These are phyloP conservation scores for Parazoanthus atlanticus DNA, from an alignment of 92 coral and sea anemone genomes.

Conservation along the genomic window DNA sequence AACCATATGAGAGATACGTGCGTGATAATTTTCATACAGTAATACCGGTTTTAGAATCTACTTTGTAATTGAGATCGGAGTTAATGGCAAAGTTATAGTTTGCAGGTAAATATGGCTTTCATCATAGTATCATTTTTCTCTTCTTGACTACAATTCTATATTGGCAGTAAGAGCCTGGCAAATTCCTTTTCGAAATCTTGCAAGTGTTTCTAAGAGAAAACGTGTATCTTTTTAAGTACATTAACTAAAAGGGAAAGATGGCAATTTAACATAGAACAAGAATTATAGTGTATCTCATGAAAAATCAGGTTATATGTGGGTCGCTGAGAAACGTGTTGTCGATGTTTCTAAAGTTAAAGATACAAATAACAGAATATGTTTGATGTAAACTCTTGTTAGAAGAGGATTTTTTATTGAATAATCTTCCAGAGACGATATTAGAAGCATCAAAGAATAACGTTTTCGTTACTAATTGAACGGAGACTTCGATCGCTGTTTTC, in stretches of 20 bases:
- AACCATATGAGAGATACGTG: background rate
- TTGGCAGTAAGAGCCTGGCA: background rate
- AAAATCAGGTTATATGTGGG: background rate
- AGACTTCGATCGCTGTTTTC: background rate
- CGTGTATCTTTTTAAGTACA: background rate
- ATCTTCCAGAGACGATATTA: no score
- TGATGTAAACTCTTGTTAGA: no score
- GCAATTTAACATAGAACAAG: background rate
- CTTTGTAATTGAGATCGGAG: background rate
- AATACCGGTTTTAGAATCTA: background rate
- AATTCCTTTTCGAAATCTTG: background rate
- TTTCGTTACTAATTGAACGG: background rate
- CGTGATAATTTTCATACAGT: background rate
- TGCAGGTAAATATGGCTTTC: background rate
- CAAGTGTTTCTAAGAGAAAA: background rate
- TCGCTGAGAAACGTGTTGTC: background rate
- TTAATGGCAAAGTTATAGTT: background rate
- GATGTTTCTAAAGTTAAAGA: no score
- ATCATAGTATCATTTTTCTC: no score
- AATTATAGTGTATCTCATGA: no score
- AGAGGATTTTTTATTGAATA: background rate
- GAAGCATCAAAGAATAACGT: background rate
- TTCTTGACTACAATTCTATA: background rate
- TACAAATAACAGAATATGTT: background rate
- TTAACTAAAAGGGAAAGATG: no score